Evolutionary conservation across 2,113 vertebrate genomes (phyloP).

Genomic region (Prunella fulvescens): DNA sequence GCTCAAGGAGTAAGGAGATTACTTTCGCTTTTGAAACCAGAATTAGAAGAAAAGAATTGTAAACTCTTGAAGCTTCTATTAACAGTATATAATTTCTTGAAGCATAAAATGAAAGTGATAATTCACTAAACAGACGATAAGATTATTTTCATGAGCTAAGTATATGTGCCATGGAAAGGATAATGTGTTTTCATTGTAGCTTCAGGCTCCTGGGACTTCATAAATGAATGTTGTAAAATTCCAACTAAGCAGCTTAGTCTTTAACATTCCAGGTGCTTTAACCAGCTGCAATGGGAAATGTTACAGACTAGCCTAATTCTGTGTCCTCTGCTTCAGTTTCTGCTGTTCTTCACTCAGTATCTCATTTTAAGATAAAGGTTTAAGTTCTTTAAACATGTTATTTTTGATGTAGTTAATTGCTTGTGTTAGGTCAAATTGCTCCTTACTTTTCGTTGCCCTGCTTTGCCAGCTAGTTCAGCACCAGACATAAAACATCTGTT

Average conservation of each 20-base stretch:
- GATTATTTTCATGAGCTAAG: conserved; percentile 76
- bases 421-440: conserved; percentile 32
- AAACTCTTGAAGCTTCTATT: conserved; percentile 68
- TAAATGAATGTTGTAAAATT: conserved; percentile 70
- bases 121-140: conserved; percentile 75
- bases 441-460: background rate
- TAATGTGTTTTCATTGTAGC: conserved; percentile 74
- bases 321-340: conserved; percentile 36
- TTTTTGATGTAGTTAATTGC: conserved; percentile 39
- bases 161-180: conserved; percentile 66
- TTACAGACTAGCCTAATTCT: conserved; percentile 34
- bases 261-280: conserved; percentile 70
- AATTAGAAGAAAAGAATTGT: conserved; percentile 57
- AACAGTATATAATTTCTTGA: conserved; percentile 67
- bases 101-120: conserved; percentile 70
- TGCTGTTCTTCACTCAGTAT: conserved; percentile 22
- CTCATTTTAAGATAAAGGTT: conserved; percentile 4
- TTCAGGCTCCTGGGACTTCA: conserved; percentile 65
- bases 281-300: conserved; percentile 58
- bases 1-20: conserved; percentile 96
- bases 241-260: conserved; percentile 67
- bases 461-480: background rate
- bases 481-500: background rate
- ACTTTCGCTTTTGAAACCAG: conserved; percentile 71
- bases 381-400: conserved; percentile 31